Evolutionary conservation across 2,113 vertebrate species (phyloP), one percentile per base, ranked within the genome.

Genomic region (Mus pahari): DNA sequence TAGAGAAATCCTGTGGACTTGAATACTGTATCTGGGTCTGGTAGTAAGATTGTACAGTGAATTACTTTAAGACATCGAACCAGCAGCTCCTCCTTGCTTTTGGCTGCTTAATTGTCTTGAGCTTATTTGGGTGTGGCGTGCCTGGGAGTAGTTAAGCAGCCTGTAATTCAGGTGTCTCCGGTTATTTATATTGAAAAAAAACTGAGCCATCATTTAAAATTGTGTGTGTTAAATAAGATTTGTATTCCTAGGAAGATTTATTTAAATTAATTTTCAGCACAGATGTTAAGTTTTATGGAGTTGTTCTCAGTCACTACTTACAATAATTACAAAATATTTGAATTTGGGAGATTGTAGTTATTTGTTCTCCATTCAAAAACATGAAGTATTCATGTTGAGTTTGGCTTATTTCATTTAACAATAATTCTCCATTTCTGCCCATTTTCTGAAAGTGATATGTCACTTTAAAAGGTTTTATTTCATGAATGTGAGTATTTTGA

Each of bases 81-180:
- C 91, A 66, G 91, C 93, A 98, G 39, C 74, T 33, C 62, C 36
- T 68, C 2, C 95, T 98, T 98, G 89, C 86, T 97, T 97, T 98
- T 97, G 94, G 78, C 78, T 88, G 55, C 45, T 71, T 96, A 95
- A 93, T 97, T 97, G 96, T 96, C 95, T 97, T 93, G 79, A 92
- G 92, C 95, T 93, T 98, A 95, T 97, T 91, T 98, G 97, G 97
- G 95, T 98, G 96, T 98, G 97, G 96, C 94, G 39, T 94, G 82
- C 28, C 24, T 22, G 24, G 82, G 94, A 95, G 92, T 92, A 60
- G 70, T 77, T 96, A 86, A 74, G 10, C 97, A 90, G 89, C 89
- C 39, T 88, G 68, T 97, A 60, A 92, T 95, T 97, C 83, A 88
- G 90, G 89, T 95, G 73, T 74, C 71, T 97, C 87, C 83, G 97